Conservation (phyloP, 2,797 vertebrate species). For the Aulostomus chinensis region DNA sequence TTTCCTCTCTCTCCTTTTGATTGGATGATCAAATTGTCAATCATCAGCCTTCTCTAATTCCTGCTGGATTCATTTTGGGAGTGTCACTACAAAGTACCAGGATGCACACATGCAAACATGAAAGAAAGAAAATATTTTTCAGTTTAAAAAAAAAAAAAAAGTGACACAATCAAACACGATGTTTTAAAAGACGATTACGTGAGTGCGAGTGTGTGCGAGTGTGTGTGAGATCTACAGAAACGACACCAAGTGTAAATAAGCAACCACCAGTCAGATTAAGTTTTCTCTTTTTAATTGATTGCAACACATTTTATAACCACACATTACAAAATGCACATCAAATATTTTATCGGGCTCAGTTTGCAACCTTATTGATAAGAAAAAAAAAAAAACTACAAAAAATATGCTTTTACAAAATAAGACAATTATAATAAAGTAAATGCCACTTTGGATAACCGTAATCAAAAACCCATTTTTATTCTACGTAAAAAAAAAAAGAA, state of each 20-base stretch:
- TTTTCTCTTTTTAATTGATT: slow-evolving; percentile 90
- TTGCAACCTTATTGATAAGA: slow-evolving; percentile 89
- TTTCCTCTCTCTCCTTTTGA: slow-evolving; percentile 48
- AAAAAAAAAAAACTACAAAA: slow-evolving; percentile 74
- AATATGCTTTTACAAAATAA: slow-evolving; percentile 91
- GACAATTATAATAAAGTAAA: slow-evolving; percentile 85
- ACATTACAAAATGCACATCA: slow-evolving; percentile 86
- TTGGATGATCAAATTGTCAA: slow-evolving; percentile 62
- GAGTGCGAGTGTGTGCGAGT: neutral
- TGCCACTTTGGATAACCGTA: slow-evolving; percentile 93
- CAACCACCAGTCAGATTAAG: slow-evolving; percentile 61
- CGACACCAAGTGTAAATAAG: slow-evolving; percentile 18
- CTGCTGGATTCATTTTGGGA: no score
- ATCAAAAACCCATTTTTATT: slow-evolving; percentile 83
- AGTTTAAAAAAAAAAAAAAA: no score
- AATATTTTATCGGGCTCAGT: slow-evolving; percentile 95
- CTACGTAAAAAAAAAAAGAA: slow-evolving; percentile 68
- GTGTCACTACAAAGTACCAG: no score
- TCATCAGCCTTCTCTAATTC: slow-evolving; percentile 50
- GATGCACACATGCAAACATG: neutral
- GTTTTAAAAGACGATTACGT: no score
- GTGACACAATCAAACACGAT: no score
- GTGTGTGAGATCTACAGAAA: no score
- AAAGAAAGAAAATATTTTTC: neutral
- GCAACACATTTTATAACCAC: slow-evolving; percentile 85